phyloP scores from a whole-genome alignment of 2,113 vertebrate species.

The Burhinus oedicnemus region DNA sequence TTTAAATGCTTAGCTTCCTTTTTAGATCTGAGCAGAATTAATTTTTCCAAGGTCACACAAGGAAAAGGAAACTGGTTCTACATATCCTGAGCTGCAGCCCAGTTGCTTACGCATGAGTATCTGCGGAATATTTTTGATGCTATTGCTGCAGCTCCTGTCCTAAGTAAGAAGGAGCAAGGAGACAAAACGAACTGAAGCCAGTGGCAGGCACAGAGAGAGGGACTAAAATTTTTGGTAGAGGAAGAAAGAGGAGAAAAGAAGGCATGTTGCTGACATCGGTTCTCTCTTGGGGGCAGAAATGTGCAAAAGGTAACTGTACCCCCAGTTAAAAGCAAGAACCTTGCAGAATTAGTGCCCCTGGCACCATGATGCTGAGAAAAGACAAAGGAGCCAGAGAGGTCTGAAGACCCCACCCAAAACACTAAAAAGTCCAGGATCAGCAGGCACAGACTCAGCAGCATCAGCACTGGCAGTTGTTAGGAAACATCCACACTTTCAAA shows the following conservation, averaged over 20 bases:
- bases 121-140: neutral
- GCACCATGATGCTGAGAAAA: neutral
- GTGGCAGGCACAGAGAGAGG: neutral
- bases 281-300: neutral
- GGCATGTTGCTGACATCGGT: neutral
- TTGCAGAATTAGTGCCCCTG: neutral
- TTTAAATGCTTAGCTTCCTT: neutral
- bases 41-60: neutral
- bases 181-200: neutral
- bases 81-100: neutral
- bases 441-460: neutral
- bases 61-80: neutral
- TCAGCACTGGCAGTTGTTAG: neutral
- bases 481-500: neutral
- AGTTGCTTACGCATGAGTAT: neutral
- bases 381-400: neutral
- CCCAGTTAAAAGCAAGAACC: neutral
- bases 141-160: neutral
- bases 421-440: neutral
- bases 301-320: neutral
- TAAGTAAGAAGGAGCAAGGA: neutral
- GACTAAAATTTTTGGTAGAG: neutral
- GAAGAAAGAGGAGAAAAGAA: neutral
- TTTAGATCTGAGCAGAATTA: neutral
- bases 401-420: neutral